phyloP scores from a whole-genome alignment of 92 coral and sea anemone genomes.

The Porites rus region DNA sequence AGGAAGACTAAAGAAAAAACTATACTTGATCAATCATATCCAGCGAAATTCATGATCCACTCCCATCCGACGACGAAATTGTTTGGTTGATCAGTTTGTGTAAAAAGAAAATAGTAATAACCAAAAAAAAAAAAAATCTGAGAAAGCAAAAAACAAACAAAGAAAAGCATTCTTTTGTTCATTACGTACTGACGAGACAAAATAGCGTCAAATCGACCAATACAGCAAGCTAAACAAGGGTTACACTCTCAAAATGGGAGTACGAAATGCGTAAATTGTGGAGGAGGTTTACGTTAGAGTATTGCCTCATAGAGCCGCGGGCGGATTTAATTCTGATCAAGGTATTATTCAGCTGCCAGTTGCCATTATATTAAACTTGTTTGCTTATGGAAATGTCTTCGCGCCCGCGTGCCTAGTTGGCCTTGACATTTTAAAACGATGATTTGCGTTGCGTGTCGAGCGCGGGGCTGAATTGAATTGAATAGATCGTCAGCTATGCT shows the following conservation, averaged over 20 bases:
- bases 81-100: too few species aligned
- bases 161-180: neutral
- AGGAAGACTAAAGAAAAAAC: too few species aligned
- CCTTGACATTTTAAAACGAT: conserved; percentile 24
- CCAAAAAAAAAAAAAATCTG: neutral
- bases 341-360: neutral
- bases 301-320: neutral
- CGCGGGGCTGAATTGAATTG: neutral
- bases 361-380: neutral
- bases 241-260: too few species aligned
- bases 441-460: conserved; percentile 11
- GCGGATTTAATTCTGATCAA: neutral
- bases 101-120: too few species aligned
- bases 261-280: neutral
- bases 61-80: too few species aligned
- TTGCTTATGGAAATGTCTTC: neutral
- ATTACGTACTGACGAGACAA: too few species aligned
- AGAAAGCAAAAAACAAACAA: neutral
- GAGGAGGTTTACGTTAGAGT: neutral
- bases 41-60: too few species aligned
- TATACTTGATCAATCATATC: too few species aligned
- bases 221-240: neutral
- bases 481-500: neutral
- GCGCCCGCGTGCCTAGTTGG: neutral
- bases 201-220: neutral